Percentiles rank a stretch among this genome's conserved stretches.
These are phyloP conservation scores for Loris lydekkerianus DNA, from an alignment of 2,797 vertebrate species.

Conservation along the genomic window DNA sequence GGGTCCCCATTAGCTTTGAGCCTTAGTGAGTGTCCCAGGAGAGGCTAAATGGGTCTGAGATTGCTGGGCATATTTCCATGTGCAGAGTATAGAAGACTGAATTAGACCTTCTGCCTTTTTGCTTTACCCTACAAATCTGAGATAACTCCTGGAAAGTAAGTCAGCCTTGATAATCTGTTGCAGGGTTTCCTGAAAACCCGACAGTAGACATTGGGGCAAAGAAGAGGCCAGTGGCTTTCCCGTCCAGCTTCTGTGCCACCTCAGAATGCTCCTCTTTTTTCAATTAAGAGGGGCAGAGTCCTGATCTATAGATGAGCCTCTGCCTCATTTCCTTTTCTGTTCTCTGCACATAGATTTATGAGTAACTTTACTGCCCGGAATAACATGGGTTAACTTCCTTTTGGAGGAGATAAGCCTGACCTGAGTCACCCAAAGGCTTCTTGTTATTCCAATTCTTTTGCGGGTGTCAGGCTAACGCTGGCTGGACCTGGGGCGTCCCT, in stretches of 20 bases:
- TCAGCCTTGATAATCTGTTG: neutral
- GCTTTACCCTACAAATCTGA: constrained; percentile 9
- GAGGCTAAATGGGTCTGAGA: neutral
- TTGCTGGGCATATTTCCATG: neutral
- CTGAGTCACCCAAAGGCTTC: constrained; percentile 57
- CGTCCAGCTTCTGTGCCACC: neutral
- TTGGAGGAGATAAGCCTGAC: constrained; percentile 23
- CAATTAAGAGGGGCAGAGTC: neutral
- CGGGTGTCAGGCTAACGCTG: constrained; percentile 7
- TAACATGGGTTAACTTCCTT: constrained; percentile 16
- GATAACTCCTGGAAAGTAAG: neutral
- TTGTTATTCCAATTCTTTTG: constrained; percentile 33
- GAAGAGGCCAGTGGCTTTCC: neutral
- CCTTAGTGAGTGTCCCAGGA: neutral
- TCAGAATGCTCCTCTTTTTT: neutral
- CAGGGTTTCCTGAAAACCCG: neutral
- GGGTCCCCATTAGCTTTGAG: neutral
- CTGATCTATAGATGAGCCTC: neutral
- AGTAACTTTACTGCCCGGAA: neutral
- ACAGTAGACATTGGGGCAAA: neutral
- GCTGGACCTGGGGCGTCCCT: neutral
- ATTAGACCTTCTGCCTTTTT: neutral
- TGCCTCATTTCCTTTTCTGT: neutral
- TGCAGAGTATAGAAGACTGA: neutral
- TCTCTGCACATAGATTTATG: neutral